Percentiles rank a stretch among this genome's conserved stretches.
Conservation (phyloP, 2,888 invertebrate genomes). For the Drosophila birchii region DNA sequence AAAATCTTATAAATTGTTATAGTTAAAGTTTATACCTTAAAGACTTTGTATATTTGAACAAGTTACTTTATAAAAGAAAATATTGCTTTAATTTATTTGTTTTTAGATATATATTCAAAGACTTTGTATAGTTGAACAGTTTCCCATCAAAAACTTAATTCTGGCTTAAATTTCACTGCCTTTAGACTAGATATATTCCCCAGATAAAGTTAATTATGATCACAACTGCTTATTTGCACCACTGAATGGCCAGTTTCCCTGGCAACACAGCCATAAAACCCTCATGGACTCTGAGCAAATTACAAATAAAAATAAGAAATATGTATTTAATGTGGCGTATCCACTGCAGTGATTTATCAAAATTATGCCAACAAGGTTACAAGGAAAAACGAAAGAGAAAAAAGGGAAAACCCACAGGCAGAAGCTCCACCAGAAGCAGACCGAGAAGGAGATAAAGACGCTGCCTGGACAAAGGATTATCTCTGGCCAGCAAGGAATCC, state of each 20-base stretch:
- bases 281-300: background rate
- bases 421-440: constrained; percentile 7
- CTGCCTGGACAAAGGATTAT: constrained; percentile 42
- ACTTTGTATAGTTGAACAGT: background rate
- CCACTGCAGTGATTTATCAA: constrained; percentile 30
- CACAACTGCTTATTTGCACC: background rate
- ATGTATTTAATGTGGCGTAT: constrained; percentile 34
- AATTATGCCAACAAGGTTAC: constrained; percentile 24
- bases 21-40: background rate
- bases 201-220: background rate
- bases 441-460: constrained; percentile 15
- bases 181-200: background rate
- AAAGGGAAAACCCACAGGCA: background rate
- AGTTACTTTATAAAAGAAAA: background rate
- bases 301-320: constrained; percentile 5
- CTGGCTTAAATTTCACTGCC: background rate
- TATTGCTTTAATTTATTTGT: background rate
- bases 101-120: background rate
- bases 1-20: background rate
- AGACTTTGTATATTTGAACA: constrained; percentile 2
- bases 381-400: background rate
- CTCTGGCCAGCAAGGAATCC: constrained; percentile 13
- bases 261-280: background rate
- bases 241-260: constrained; percentile 5
- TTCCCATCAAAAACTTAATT: background rate